phyloP scores from a whole-genome alignment of 2,113 vertebrate genomes.

The Picathartes gymnocephalus region DNA sequence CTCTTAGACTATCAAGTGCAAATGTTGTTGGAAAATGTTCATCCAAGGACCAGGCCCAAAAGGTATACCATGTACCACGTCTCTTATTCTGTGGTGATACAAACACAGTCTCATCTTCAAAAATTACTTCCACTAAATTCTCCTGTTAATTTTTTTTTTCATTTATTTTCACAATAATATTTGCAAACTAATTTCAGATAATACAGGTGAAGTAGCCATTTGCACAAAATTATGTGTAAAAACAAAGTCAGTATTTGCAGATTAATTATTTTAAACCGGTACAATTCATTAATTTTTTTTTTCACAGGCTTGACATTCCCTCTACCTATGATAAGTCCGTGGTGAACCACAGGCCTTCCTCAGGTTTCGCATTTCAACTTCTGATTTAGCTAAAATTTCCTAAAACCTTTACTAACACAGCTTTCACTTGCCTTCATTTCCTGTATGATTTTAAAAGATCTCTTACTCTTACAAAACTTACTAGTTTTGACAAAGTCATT shows the following conservation, averaged over 20 bases:
- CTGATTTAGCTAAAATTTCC: background rate
- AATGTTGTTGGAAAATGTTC: background rate
- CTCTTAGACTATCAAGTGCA: background rate
- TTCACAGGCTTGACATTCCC: background rate
- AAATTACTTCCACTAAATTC: background rate
- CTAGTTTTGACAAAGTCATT: background rate
- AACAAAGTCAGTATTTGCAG: background rate
- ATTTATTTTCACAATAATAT: background rate
- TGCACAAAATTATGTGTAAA: background rate
- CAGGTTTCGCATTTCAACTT: background rate
- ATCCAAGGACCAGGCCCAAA: background rate
- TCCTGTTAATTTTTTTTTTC: background rate
- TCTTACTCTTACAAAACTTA: background rate
- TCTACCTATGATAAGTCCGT: background rate
- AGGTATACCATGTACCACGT: accelerated
- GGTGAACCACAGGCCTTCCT: background rate
- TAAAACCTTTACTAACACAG: background rate
- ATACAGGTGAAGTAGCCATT: background rate
- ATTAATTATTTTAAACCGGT: background rate
- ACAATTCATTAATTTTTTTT: background rate
- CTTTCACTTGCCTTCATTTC: background rate
- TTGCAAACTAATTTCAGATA: background rate
- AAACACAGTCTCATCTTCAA: background rate
- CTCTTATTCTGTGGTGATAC: background rate
- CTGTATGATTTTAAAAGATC: background rate